Evolutionary conservation across 2,888 invertebrate genomes (phyloP).

Genomic region (Drosophila sordidapex): DNA sequence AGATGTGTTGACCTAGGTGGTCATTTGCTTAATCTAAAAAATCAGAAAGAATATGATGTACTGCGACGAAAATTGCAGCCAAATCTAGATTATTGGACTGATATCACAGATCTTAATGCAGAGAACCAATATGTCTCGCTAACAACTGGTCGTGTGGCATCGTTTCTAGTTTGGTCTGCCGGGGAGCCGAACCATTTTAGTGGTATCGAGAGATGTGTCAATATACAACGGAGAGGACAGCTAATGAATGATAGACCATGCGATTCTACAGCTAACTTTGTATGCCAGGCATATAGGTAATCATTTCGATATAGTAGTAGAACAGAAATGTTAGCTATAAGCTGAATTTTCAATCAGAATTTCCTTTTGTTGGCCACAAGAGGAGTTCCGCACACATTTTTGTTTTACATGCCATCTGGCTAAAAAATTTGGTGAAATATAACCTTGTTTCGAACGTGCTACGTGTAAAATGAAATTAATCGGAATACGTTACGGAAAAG

Average conservation of each 20-base stretch:
- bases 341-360: neutral
- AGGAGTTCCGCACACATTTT: neutral
- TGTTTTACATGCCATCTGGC: constrained; percentile 23
- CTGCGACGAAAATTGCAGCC: neutral
- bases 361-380: neutral
- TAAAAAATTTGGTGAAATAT: constrained; percentile 28
- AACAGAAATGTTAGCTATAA: neutral
- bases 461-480: constrained; percentile 72
- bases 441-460: constrained; percentile 47
- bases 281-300: neutral
- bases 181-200: neutral
- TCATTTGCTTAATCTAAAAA: neutral
- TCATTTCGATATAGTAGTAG: neutral
- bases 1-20: neutral
- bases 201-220: neutral
- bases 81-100: neutral
- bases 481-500: constrained; percentile 52
- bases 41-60: neutral
- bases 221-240: accelerated
- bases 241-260: neutral
- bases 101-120: neutral
- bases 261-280: neutral
- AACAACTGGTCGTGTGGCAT: neutral
- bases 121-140: neutral
- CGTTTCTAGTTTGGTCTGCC: neutral